Percentiles rank a stretch among this genome's conserved stretches.
These are phyloP conservation scores for Chionis minor DNA, from an alignment of 2,113 vertebrate genomes.

Conservation along the genomic window DNA sequence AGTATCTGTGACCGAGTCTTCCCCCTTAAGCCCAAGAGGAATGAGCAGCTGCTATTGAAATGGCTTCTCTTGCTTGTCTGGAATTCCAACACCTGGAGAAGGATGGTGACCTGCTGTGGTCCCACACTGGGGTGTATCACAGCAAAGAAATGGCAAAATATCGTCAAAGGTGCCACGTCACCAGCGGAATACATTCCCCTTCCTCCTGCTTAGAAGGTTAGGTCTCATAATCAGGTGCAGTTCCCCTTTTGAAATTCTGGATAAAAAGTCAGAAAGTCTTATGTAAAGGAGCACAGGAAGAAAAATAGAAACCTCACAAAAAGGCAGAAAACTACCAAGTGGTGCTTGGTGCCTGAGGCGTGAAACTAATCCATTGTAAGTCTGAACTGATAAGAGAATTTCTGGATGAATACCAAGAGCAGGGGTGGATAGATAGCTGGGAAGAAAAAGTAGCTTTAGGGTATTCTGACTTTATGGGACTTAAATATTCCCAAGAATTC, in stretches of 20 bases:
- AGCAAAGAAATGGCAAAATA: not conserved
- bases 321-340: conserved; percentile 6
- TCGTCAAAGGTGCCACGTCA: not conserved
- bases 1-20: not conserved
- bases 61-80: not conserved
- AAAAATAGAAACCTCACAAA: conserved; percentile 10
- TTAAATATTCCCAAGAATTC: not conserved
- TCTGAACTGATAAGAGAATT: conserved; percentile 36
- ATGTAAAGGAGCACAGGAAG: not conserved
- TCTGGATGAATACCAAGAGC: conserved; percentile 31
- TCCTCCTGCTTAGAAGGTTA: not conserved
- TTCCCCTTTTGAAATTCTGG: not conserved
- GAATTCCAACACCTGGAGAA: not conserved
- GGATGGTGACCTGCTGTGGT: not conserved
- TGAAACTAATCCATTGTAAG: conserved; percentile 8
- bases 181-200: not conserved
- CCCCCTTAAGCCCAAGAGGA: not conserved
- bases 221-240: not conserved
- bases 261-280: not conserved
- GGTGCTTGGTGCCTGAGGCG: conserved; percentile 25
- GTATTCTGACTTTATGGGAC: not conserved
- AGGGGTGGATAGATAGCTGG: not conserved
- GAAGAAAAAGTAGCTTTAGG: conserved; percentile 27
- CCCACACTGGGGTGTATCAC: not conserved
- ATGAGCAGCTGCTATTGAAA: not conserved